Percentiles rank a stretch among this genome's conserved stretches.
phyloP scores from a whole-genome alignment of 2,113 vertebrate genomes.

The Aegotheles bennettii region DNA sequence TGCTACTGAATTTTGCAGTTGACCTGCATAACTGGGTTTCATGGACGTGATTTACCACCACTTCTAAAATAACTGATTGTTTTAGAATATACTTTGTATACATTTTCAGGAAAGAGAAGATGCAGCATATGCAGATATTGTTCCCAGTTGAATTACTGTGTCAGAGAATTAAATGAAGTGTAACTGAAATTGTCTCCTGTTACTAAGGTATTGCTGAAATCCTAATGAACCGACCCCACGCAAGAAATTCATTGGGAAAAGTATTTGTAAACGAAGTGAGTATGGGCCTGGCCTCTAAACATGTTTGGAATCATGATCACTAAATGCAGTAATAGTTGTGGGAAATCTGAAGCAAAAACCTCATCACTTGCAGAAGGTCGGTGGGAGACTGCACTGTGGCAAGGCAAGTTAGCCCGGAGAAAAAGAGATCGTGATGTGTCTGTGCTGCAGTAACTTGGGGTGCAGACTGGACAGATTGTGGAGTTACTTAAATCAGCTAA shows the following conservation, averaged over 20 bases:
- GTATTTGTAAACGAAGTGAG: slow-evolving; percentile 89
- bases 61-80: background rate
- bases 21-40: background rate
- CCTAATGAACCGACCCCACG: slow-evolving; percentile 84
- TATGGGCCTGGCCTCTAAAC: background rate
- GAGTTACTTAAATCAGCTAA: background rate
- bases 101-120: slow-evolving; percentile 9
- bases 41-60: background rate
- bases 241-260: slow-evolving; percentile 86
- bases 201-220: slow-evolving; percentile 83
- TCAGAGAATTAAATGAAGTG: slow-evolving; percentile 29
- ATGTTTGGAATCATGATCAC: background rate
- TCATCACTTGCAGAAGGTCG: background rate
- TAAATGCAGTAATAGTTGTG: background rate
- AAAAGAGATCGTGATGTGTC: background rate
- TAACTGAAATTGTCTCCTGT: slow-evolving; percentile 57
- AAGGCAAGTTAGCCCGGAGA: background rate
- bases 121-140: background rate
- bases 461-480: background rate
- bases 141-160: slow-evolving; percentile 21
- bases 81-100: background rate
- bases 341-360: background rate
- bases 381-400: background rate
- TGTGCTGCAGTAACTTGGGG: background rate
- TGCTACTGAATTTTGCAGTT: background rate